Base-by-base conservation (phyloP, 2,888 invertebrate genomes). In the Phortica magna region DNA sequence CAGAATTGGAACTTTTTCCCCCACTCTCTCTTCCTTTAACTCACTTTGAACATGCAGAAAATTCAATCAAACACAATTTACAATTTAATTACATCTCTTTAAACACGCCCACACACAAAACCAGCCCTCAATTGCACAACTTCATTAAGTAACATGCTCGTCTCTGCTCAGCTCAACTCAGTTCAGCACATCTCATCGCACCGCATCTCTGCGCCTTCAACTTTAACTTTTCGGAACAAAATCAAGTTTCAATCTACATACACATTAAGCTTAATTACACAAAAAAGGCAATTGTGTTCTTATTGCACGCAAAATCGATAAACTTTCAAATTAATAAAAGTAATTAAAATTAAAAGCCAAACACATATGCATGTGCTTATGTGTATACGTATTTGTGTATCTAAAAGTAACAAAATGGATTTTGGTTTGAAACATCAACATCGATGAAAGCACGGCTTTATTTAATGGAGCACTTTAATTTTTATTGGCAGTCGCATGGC, bases 271-370 rank as follows among this genome's bases (percentile, higher is more conserved):
- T 55, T 55, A 71, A 71, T 55, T 41, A 71, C 31, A 31, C 31
- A 71, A 55, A 39, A 19, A 48, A 19, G 22, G 22, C 31, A n/a
- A 22, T 71, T 31, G 3, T 71, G 31, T 7, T 31, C n/a, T 22
- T 61, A 14, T 61, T 61, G 22, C 19, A 12, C 7, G 61, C 10
- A 22, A 53, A 53, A 70, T 17, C 53, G 4, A 53, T 12, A 43
- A 76, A 82, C 80, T 82, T 82, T 83, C 75, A 83, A 83, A 83
- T 86, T 83, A 83, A 83, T 83, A 81, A 79, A 83, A 83, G 85
- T 88, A 88, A 88, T 86, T 85, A 82, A 82, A 81, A 78, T 42
- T 75, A 77, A 71, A 83, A 2, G 19, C 43, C 19, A 48, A 7
- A 17, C 14, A 68, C 19, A 39, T 67, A 0, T 31, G 31, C 31